These are phyloP conservation scores for Smittia aterrima DNA, from an alignment of 2,888 invertebrate genomes.

Conservation along the genomic window DNA sequence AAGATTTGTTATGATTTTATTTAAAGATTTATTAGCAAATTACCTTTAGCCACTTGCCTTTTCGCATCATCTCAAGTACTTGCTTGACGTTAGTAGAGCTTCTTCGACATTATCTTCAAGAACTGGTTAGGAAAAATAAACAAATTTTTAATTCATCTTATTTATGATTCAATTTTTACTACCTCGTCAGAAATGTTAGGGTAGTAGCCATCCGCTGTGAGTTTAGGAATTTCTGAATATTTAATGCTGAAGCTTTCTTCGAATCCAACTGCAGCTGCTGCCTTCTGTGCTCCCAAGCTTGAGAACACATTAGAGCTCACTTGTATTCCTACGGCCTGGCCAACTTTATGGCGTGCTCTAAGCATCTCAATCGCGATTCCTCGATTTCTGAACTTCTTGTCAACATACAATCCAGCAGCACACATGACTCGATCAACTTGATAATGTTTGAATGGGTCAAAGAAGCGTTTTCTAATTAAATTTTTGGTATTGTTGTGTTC, in stretches of 20 bases:
- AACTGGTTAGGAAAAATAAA: too few species aligned
- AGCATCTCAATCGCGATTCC: conserved; percentile 12
- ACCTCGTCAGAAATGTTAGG: conserved; percentile 8
- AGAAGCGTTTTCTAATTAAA: conserved; percentile 19
- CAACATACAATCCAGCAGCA: not conserved
- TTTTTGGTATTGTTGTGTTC: conserved; percentile 6
- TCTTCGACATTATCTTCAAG: not conserved
- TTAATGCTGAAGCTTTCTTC: conserved; percentile 21
- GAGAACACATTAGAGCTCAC: not conserved
- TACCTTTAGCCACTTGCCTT: too few species aligned
- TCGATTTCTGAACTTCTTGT: not conserved
- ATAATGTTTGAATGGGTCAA: conserved; percentile 22
- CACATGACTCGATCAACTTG: not conserved
- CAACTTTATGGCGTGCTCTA: not conserved
- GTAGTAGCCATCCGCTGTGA: not conserved
- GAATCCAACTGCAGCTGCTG: not conserved
- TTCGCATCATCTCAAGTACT: too few species aligned
- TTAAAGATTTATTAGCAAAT: too few species aligned
- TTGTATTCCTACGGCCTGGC: not conserved
- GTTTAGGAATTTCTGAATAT: conserved; percentile 11
- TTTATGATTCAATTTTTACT: too few species aligned
- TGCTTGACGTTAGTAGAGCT: not conserved
- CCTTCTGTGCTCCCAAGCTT: not conserved
- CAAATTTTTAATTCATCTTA: too few species aligned
- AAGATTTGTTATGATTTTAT: too few species aligned